phyloP scores from a whole-genome alignment of 2,113 vertebrate species.

The Gyps fulvus region DNA sequence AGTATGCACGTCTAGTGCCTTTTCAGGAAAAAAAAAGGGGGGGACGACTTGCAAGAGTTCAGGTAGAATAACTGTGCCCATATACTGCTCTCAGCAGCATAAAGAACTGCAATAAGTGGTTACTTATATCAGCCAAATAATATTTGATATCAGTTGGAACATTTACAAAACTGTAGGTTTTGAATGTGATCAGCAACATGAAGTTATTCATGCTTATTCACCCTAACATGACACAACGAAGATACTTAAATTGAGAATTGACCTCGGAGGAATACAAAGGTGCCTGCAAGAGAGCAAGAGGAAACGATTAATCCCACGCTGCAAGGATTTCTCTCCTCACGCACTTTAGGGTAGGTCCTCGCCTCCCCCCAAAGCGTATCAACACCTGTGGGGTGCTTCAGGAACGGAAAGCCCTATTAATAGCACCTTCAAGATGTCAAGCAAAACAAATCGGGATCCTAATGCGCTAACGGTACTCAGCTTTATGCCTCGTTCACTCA shows the following conservation, averaged over 20 bases:
- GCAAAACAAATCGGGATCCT: too few species aligned
- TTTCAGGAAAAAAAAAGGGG: not conserved
- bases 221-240: fast-evolving
- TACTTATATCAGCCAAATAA: not conserved
- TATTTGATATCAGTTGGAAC: not conserved
- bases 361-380: not conserved
- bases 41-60: not conserved
- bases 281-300: not conserved
- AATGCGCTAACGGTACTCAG: not conserved
- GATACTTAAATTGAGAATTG: fast-evolving
- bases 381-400: fast-evolving
- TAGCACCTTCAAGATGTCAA: not conserved
- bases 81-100: not conserved
- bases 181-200: not conserved
- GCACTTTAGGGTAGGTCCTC: fast-evolving
- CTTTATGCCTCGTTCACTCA: fast-evolving
- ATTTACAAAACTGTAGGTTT: not conserved
- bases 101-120: not conserved
- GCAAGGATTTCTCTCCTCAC: fast-evolving
- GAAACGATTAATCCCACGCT: fast-evolving
- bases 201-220: not conserved
- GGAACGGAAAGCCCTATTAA: not conserved
- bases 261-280: not conserved
- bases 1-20: fast-evolving
- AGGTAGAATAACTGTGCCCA: not conserved